phyloP scores from a whole-genome alignment of 2,113 vertebrate species.

The Polyodon spathula region DNA sequence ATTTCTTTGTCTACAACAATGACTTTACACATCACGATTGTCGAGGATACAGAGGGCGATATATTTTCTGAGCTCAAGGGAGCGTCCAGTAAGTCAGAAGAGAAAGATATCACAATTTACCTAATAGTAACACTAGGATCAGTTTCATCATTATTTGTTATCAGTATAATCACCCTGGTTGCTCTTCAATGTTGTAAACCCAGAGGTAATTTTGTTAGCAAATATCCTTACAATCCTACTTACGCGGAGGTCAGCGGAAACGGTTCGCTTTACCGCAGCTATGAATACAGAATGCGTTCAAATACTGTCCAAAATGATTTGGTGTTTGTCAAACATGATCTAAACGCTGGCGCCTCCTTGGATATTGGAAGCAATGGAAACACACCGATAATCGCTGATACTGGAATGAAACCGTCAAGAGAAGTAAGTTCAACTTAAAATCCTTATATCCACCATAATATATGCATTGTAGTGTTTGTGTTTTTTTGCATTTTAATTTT shows the following conservation, averaged over 20 bases:
- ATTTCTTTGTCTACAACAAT: neutral
- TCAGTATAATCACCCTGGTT: slow-evolving; percentile 12
- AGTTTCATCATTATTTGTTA: neutral
- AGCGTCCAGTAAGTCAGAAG: neutral
- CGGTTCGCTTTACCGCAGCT: slow-evolving; percentile 31
- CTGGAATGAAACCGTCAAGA: slow-evolving; percentile 26
- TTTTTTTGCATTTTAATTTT: too few relatives aligned
- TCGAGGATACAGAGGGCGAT: neutral
- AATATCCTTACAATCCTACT: slow-evolving; percentile 25
- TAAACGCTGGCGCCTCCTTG: slow-evolving; percentile 42
- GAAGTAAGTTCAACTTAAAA: slow-evolving; percentile 40
- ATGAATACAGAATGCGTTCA: slow-evolving; percentile 26
- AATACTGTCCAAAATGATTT: slow-evolving; percentile 34
- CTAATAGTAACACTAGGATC: slow-evolving; percentile 1
- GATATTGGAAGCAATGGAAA: slow-evolving; percentile 43
- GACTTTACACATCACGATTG: neutral
- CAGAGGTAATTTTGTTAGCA: slow-evolving; percentile 18
- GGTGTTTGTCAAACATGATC: slow-evolving; percentile 34
- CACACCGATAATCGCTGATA: slow-evolving; percentile 40
- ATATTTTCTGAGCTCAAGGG: neutral
- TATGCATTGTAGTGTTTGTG: neutral
- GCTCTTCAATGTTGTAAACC: slow-evolving; percentile 30
- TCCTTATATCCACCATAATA: neutral
- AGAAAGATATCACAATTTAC: neutral
- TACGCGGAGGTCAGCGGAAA: slow-evolving; percentile 14